These are phyloP conservation scores for Caenorhabditis sp. DNA, from an alignment of 2,888 invertebrate species.

Conservation along the genomic window DNA sequence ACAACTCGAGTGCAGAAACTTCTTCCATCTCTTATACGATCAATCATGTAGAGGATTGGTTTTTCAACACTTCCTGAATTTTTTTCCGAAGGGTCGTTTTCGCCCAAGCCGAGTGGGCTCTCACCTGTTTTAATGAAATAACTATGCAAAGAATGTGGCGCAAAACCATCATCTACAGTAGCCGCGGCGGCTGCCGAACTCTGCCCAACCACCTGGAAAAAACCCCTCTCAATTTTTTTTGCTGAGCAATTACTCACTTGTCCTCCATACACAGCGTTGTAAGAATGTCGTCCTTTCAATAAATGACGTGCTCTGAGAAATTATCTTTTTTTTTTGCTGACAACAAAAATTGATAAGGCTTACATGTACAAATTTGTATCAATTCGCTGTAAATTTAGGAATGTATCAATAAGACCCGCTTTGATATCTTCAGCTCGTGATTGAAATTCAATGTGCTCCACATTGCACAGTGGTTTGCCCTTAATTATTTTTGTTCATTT, in stretches of 20 bases:
- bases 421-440: slow-evolving; percentile 39
- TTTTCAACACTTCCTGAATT: slow-evolving; percentile 58
- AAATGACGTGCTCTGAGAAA: slow-evolving; percentile 38
- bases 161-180: slow-evolving; percentile 39
- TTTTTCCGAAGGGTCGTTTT: too few species aligned
- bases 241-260: slow-evolving; percentile 25
- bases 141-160: slow-evolving; percentile 45
- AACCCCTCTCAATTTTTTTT: slow-evolving; percentile 2
- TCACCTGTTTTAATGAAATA: slow-evolving; percentile 46
- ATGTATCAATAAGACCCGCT: slow-evolving; percentile 46
- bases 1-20: slow-evolving; percentile 72
- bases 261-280: slow-evolving; percentile 44
- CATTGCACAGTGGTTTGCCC: slow-evolving; percentile 39
- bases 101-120: too few species aligned
- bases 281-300: slow-evolving; percentile 41
- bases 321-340: background rate
- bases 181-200: slow-evolving; percentile 43
- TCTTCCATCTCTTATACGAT: slow-evolving; percentile 71
- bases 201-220: slow-evolving; percentile 41
- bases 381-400: slow-evolving; percentile 39
- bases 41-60: slow-evolving; percentile 72
- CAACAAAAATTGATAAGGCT: slow-evolving; percentile 12
- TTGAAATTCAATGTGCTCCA: slow-evolving; percentile 39
- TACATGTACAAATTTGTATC: slow-evolving; percentile 43
- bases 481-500: slow-evolving; percentile 6